These are phyloP conservation scores for Chironomus tepperi DNA, from an alignment of 1,140 invertebrate genomes.

Conservation along the genomic window DNA sequence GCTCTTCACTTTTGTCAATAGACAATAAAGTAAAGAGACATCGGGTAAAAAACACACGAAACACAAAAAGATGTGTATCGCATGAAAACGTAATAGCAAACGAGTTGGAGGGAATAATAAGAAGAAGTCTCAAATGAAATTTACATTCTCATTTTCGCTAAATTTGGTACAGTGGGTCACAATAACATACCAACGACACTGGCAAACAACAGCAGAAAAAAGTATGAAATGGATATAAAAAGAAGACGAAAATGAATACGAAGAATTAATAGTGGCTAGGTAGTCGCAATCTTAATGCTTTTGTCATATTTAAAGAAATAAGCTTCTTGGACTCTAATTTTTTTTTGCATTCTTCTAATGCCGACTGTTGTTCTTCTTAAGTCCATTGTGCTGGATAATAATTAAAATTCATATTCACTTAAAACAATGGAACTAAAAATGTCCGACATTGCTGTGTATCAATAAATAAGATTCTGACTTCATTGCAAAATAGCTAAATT, in stretches of 20 bases:
- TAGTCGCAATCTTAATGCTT: constrained; percentile 10
- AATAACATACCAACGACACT: background rate
- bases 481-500: background rate
- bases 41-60: too few species aligned
- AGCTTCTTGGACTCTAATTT: background rate
- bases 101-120: background rate
- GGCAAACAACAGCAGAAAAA: background rate
- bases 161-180: constrained; percentile 23
- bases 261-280: background rate
- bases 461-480: constrained; percentile 2
- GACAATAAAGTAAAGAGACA: too few species aligned
- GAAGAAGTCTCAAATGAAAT: constrained; percentile 3
- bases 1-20: too few species aligned
- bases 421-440: background rate
- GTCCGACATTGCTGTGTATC: background rate
- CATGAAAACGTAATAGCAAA: background rate
- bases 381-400: background rate
- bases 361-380: background rate
- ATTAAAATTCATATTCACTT: background rate
- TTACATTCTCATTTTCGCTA: constrained; percentile 13
- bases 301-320: background rate
- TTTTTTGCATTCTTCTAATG: background rate
- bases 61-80: too few species aligned
- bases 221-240: background rate
- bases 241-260: background rate